Base-by-base conservation (phyloP, 2,888 invertebrate species). In the Caenorhabditis imperialis region DNA sequence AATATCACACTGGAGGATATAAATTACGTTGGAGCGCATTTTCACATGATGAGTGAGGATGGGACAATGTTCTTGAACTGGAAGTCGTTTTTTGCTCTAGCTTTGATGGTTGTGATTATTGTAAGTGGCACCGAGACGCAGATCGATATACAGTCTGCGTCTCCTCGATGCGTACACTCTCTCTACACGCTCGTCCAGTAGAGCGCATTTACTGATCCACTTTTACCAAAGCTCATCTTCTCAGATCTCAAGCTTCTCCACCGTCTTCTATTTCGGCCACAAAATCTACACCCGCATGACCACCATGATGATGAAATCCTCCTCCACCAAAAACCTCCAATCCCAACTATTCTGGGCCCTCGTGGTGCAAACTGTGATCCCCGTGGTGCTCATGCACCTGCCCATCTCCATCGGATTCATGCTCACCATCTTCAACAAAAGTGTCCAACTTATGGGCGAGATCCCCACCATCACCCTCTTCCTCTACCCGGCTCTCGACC, bases 251-350 rank as follows among this genome's bases (percentile, higher is more conserved):
- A 50, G 51, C 35, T 37, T 51, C 23, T 20, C n/a, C 12, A 51
- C 51, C 10, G 51, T 51, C 14, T 53, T 53, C 40, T 53, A 40
- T 27, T 53, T 37, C 16, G 53, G 53, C 20, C 40, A 53, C 27
- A 2, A 8, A 23, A 37, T 53, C 8, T 53, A 53, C n/a, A 35
- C 25, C 4, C 16, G 40, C 7, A 40, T 53, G 25, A 40, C 38
- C 8, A 33, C 48, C 1, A 25, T 40, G 23, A 7, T 53, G 12
- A 40, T 18, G 23, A 40, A 38, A 18, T 23, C 53, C 8, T 20
- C 40, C 40, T 23, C 37, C 37, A 37, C 38, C 18, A n/a, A n/a
- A 5, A 38, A 37, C 14, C 38, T 53, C 12, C 53, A 53, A 25
- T 53, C 53, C 38, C 53, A 53, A 53, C 16, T 53, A 16, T 53